Conservation (phyloP, 2,113 vertebrate genomes). For the Sakesphorus luctuosus region DNA sequence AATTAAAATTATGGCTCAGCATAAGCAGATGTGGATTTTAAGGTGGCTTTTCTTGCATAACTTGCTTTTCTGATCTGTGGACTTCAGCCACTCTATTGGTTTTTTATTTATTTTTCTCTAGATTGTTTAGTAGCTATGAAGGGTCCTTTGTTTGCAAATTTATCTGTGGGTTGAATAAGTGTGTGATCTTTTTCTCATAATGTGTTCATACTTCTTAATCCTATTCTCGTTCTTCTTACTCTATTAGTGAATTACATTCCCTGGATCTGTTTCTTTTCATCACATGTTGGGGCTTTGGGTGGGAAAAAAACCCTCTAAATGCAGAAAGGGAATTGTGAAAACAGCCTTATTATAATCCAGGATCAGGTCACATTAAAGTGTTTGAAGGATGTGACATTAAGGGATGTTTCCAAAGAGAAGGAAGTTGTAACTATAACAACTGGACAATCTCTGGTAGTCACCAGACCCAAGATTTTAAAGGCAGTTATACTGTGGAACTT, state of each 20-base stretch:
- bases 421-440: neutral
- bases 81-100: neutral
- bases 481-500: neutral
- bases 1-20: neutral
- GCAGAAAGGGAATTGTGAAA: neutral
- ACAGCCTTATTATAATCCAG: neutral
- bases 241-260: neutral
- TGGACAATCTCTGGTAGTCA: neutral
- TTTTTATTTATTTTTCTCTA: neutral
- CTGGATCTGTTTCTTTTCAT: accelerated
- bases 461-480: neutral
- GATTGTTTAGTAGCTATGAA: neutral
- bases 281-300: accelerated
- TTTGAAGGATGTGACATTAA: neutral
- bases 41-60: neutral
- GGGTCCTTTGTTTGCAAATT: neutral
- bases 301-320: neutral
- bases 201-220: accelerated
- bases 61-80: neutral
- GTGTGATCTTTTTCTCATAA: neutral
- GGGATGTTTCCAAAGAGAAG: neutral
- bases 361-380: neutral
- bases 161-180: neutral
- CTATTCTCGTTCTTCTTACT: neutral
- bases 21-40: neutral